Evolutionary conservation across 2,113 vertebrate genomes (phyloP).

Genomic region (Mastomys coucha): DNA sequence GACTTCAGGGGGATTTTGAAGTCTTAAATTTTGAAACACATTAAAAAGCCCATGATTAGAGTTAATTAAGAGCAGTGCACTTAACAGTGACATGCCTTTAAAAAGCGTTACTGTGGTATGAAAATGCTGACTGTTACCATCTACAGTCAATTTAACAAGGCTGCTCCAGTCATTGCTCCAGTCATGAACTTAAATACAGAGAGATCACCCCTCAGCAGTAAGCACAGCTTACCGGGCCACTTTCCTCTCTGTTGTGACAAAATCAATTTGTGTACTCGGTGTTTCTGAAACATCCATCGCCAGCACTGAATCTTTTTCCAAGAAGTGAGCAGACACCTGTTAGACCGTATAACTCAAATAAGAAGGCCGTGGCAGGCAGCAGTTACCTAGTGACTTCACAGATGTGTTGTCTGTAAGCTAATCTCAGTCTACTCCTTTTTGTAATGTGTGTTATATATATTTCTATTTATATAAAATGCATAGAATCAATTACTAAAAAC

Average conservation of each 20-base stretch:
- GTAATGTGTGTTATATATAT: constrained; percentile 81
- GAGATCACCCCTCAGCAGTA: constrained; percentile 75
- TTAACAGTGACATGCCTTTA: constrained; percentile 73
- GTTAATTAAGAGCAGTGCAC: constrained; percentile 78
- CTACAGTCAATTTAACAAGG: constrained; percentile 76
- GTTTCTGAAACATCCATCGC: constrained; percentile 79
- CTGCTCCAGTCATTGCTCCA: constrained; percentile 45
- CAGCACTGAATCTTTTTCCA: constrained; percentile 83
- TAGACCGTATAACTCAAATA: constrained; percentile 74
- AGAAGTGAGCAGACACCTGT: constrained; percentile 78
- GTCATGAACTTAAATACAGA: constrained; percentile 77
- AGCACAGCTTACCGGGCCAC: constrained; percentile 74
- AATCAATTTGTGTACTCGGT: constrained; percentile 67
- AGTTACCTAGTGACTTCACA: constrained; percentile 80
- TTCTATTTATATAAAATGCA: constrained; percentile 89
- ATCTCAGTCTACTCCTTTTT: constrained; percentile 81
- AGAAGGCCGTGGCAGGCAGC: constrained; percentile 73
- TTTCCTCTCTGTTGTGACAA: constrained; percentile 57
- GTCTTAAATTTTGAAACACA: constrained; percentile 72
- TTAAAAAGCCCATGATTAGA: constrained; percentile 76
- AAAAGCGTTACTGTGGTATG: constrained; percentile 45
- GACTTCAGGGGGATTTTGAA: constrained; percentile 75
- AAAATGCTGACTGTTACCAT: constrained; percentile 52
- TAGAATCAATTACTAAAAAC: constrained; percentile 89
- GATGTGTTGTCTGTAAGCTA: constrained; percentile 81